These are phyloP conservation scores for Zaprionus capensis DNA, from an alignment of 1,140 invertebrate species.

Conservation along the genomic window DNA sequence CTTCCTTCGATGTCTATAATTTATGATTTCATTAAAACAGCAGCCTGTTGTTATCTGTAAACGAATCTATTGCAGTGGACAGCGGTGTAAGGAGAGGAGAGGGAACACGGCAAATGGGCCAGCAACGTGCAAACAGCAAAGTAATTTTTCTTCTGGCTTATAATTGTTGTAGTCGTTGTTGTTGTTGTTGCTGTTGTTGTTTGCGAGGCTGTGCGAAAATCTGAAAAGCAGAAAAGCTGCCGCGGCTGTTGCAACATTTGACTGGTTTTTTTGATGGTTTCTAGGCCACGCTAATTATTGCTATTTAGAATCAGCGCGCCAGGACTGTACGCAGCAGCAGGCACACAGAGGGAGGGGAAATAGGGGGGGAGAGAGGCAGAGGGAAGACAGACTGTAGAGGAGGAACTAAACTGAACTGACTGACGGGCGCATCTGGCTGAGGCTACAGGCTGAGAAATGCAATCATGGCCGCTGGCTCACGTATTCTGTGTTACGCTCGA, in stretches of 20 bases:
- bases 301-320: slow-evolving; percentile 72
- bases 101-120: slow-evolving; percentile 49
- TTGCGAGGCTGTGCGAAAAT: slow-evolving; percentile 65
- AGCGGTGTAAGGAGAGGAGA: slow-evolving; percentile 15
- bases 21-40: slow-evolving; percentile 84
- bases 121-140: slow-evolving; percentile 82
- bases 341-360: slow-evolving; percentile 30
- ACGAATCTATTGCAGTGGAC: slow-evolving; percentile 65
- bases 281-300: slow-evolving; percentile 82
- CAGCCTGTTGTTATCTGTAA: slow-evolving; percentile 76
- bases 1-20: slow-evolving; percentile 76
- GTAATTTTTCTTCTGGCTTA: slow-evolving; percentile 74
- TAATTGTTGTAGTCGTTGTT: slow-evolving; percentile 58
- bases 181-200: slow-evolving; percentile 27
- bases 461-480: slow-evolving; percentile 80
- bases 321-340: slow-evolving; percentile 22
- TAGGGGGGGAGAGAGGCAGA: background rate
- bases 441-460: slow-evolving; percentile 57
- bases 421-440: slow-evolving; percentile 39
- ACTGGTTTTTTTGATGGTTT: slow-evolving; percentile 72
- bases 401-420: slow-evolving; percentile 24
- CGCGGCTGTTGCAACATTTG: slow-evolving; percentile 43
- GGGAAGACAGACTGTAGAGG: background rate
- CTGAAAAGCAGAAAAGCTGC: slow-evolving; percentile 31
- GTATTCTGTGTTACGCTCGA: slow-evolving; percentile 81